Base-by-base conservation (phyloP, 23 tunicate genomes). In the Corella eumyota region DNA sequence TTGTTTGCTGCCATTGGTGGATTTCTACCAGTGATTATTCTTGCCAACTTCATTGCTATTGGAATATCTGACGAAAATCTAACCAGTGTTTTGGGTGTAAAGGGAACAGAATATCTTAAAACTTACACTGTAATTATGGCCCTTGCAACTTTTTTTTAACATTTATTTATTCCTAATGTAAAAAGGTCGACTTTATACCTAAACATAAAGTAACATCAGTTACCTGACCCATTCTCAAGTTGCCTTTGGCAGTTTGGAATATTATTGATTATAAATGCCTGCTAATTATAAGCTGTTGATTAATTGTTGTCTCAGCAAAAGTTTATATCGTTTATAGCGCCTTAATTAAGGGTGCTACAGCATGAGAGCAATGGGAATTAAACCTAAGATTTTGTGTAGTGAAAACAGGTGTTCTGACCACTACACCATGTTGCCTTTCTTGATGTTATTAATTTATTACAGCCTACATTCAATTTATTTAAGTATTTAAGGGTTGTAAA, bases 31-130 rank as follows among this genome's bases (percentile, higher is more conserved):
- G 30, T 69, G 34, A 52, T 76, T 7, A 21, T 69, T 25, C 46
- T 84, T 36, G 83, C 81, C 15, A 84, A 84, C 58, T 64, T 84
- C 23, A 24, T 75, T 33, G 77, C 81, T 7, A 65, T 70, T n/a
- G 63, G 69, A 0, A 28, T 76, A 17, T 45, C 94, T 15, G 66
- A 75, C 22, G 94, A 68, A 25, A 36, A 62, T 3, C 56, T 84
- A 6, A 52, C 50, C 26, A 49, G 66, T 32, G 36, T 68, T 5
- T 36, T 84, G 15, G 94, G 94, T 15, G 38, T n/a, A 0, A 26
- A 35, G 1, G 77, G 66, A 6, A 69, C 78, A 17, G 62, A 30
- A n/a, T 45, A 64, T 2, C 60, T 84, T 30, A 67, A 66, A 34
- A 44, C 63, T 9, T 84, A 84, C 68, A 75, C 83, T 32, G 82